Base-by-base conservation (phyloP, 2,888 invertebrate species). In the Pristionchus entomophagus region DNA sequence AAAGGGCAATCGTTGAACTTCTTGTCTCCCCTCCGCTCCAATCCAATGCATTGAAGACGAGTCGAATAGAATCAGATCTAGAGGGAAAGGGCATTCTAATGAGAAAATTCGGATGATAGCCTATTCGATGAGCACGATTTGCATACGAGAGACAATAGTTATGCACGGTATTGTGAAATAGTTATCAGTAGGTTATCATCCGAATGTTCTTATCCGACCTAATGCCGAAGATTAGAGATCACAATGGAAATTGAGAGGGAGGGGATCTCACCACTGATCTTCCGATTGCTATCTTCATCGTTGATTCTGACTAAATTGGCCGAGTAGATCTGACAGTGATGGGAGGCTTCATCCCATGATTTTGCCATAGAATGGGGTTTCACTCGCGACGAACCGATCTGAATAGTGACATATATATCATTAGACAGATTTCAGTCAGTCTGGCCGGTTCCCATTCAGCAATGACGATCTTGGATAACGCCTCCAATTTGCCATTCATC, bases 381-480 rank as follows among this genome's bases (percentile, higher is more conserved):
- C 29, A 82, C 82, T 38, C 82, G 56, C n/a, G 38, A 29, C 0
- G 38, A 45, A 12, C 82, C 82, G 22, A 82, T 56, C 82, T 82
- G 82, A 38, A 26, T 32, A 65, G 35, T 35, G 19, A 17, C 14
- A 65, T n/a, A 29, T 32, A 17, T 62, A 38, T n/a, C 26, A 6
- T 45, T 14, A 14, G 45, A 45, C 14, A 6, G 45, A 45, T 10
- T 45, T 78, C 0, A 26, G 6, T 1, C 5, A 6, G 10, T 53
- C 38, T 26, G 5, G 59, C 82, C 35, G 56, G 82, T 51, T 82
- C 82, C 82, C 82, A 82, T n/a, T 82, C 82, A 22, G 82, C 82
- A 0, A 82, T 59, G 22, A 82, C 82, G 2, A 82, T 29, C 29
- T 82, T 82, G 10, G 82, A 82, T 12, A 82, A 38, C 22, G 82